A percentile compares a stretch with the other conserved stretches of the same genome.
phyloP scores from a whole-genome alignment of 2,113 vertebrate genomes.

The Lepidothrix coronata region DNA sequence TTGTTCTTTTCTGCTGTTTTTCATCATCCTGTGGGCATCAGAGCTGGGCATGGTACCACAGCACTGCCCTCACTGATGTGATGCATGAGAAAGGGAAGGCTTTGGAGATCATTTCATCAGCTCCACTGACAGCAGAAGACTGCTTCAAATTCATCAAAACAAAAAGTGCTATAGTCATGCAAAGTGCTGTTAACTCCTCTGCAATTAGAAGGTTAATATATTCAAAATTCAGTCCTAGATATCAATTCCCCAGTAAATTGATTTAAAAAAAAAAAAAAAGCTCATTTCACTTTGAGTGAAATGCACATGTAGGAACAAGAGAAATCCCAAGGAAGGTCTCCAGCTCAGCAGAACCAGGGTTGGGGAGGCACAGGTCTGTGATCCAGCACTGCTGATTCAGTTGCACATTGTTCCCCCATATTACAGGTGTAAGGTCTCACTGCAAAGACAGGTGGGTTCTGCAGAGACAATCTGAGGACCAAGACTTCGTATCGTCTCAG shows the following conservation, averaged over 20 bases:
- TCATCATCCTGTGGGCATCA: neutral
- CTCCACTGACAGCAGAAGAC: neutral
- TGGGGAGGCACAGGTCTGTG: neutral
- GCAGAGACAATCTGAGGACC: neutral
- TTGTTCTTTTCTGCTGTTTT: neutral
- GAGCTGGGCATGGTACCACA: rapidly evolving
- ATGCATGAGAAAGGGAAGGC: neutral
- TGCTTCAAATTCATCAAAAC: neutral
- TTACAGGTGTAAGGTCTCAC: neutral
- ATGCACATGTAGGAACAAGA: neutral
- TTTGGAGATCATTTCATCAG: neutral
- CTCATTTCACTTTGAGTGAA: neutral
- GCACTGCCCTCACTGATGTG: neutral
- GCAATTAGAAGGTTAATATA: neutral
- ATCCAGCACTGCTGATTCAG: neutral
- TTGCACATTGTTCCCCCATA: neutral
- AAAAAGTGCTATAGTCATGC: neutral
- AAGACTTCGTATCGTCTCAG: neutral
- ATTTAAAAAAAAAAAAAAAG: neutral
- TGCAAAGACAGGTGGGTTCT: neutral
- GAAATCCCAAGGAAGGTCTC: neutral
- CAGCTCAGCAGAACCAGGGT: neutral
- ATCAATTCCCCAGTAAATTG: neutral
- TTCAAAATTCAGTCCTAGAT: neutral
- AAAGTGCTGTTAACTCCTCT: neutral